Conservation (phyloP, 1,140 invertebrate species). For the Drosophila leontia region DNA sequence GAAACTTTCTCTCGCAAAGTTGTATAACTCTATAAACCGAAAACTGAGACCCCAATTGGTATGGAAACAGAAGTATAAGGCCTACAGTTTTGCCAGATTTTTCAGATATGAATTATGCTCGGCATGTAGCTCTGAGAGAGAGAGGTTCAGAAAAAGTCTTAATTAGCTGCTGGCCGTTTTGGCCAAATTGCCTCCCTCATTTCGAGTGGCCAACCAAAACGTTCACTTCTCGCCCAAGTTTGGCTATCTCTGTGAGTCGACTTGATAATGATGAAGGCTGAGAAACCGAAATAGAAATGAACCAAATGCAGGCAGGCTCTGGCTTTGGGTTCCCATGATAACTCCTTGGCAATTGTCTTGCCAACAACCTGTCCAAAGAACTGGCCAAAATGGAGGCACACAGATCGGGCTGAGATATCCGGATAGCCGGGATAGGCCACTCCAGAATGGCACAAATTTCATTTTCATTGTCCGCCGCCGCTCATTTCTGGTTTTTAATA, state of each 20-base stretch:
- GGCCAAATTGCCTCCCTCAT: constrained; percentile 60
- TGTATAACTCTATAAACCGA: constrained; percentile 55
- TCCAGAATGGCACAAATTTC: constrained; percentile 74
- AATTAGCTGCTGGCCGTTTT: constrained; percentile 62
- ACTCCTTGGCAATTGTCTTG: constrained; percentile 77
- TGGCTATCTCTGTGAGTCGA: constrained; percentile 67
- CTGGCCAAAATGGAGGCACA: constrained; percentile 67
- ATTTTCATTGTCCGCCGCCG: constrained; percentile 62
- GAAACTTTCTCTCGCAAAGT: constrained; percentile 70
- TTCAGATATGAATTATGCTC: constrained; percentile 68
- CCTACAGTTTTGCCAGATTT: constrained; percentile 26
- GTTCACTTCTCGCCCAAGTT: constrained; percentile 55
- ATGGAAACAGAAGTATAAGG: constrained; percentile 33
- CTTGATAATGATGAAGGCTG: constrained; percentile 75
- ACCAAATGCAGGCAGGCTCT: constrained; percentile 24
- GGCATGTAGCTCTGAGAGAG: constrained; percentile 41
- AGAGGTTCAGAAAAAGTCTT: constrained; percentile 64
- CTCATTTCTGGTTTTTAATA: constrained; percentile 60
- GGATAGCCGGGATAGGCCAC: constrained; percentile 45
- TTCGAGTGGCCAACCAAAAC: constrained; percentile 48
- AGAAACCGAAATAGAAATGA: constrained; percentile 46
- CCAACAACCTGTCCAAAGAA: constrained; percentile 74
- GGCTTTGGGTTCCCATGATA: constrained; percentile 68
- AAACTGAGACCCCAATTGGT: constrained; percentile 9
- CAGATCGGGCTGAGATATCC: constrained; percentile 46